These are phyloP conservation scores for Vombatus ursinus DNA, from an alignment of 2,113 vertebrate species.

Conservation along the genomic window DNA sequence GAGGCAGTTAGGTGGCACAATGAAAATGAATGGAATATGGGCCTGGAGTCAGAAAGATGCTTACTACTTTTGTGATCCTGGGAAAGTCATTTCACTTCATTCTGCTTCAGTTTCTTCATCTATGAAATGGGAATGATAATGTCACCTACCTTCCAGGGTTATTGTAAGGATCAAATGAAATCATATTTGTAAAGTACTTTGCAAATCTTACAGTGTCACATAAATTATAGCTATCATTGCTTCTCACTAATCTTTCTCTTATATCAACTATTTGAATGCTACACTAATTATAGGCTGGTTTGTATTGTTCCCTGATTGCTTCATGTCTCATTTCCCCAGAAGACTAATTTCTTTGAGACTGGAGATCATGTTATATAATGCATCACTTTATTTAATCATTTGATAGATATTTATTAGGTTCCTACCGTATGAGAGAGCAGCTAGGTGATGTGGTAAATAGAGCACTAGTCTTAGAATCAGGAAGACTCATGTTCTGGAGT, in stretches of 20 bases:
- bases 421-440: not conserved
- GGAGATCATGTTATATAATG: not conserved
- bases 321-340: not conserved
- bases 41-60: too few species aligned
- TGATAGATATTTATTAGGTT: not conserved
- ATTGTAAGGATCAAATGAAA: too few species aligned
- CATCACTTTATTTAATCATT: not conserved
- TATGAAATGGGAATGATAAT: too few species aligned
- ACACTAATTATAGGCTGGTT: not conserved
- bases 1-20: too few species aligned
- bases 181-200: not conserved
- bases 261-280: not conserved
- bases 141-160: not conserved
- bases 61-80: too few species aligned
- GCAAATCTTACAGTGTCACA: not conserved
- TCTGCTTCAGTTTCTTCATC: too few species aligned
- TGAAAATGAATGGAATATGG: too few species aligned
- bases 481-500: not conserved
- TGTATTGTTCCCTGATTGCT: not conserved
- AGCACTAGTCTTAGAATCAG: not conserved
- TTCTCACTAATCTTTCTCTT: not conserved
- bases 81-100: too few species aligned
- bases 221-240: not conserved
- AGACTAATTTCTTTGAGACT: not conserved
- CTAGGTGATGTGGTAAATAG: not conserved